These are phyloP conservation scores for Aplodontia rufa DNA, from an alignment of 2,113 vertebrate genomes.

Conservation along the genomic window DNA sequence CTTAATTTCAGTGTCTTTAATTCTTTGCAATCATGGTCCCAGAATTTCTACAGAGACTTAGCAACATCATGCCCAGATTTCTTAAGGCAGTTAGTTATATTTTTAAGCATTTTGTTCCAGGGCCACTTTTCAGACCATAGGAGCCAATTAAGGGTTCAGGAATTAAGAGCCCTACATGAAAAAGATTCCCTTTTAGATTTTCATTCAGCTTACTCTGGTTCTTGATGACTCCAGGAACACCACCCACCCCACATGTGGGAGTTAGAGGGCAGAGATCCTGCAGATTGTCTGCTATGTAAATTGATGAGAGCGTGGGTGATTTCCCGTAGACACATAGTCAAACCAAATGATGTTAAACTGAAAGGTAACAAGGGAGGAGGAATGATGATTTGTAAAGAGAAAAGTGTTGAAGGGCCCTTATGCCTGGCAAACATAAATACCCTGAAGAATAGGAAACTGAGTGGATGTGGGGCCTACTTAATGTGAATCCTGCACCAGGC, in stretches of 20 bases:
- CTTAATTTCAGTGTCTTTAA: not conserved
- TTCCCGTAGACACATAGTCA: slow-evolving; percentile 63
- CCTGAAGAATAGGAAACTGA: slow-evolving; percentile 77
- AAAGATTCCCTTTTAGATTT: slow-evolving; percentile 12
- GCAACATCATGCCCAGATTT: not conserved
- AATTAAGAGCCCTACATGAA: not conserved
- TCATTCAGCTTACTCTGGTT: not conserved
- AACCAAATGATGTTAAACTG: slow-evolving; percentile 45
- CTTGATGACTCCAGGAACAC: not conserved
- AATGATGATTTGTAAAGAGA: slow-evolving; percentile 69
- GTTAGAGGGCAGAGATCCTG: not conserved
- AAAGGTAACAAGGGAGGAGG: slow-evolving; percentile 39
- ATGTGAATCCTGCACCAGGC: slow-evolving; percentile 79
- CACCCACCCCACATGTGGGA: not conserved
- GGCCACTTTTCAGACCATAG: not conserved
- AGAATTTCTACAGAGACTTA: not conserved
- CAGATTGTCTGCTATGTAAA: slow-evolving; percentile 57
- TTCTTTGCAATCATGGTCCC: not conserved
- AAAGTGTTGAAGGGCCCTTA: slow-evolving; percentile 67
- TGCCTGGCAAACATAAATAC: slow-evolving; percentile 82
- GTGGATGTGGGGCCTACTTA: slow-evolving; percentile 80
- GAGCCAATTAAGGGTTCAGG: not conserved
- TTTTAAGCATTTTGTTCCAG: not conserved
- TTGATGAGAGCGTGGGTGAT: not conserved
- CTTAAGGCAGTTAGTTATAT: not conserved